Base-by-base conservation (phyloP, 2,888 invertebrate species). In the Sinopyrophorus schimmeli region DNA sequence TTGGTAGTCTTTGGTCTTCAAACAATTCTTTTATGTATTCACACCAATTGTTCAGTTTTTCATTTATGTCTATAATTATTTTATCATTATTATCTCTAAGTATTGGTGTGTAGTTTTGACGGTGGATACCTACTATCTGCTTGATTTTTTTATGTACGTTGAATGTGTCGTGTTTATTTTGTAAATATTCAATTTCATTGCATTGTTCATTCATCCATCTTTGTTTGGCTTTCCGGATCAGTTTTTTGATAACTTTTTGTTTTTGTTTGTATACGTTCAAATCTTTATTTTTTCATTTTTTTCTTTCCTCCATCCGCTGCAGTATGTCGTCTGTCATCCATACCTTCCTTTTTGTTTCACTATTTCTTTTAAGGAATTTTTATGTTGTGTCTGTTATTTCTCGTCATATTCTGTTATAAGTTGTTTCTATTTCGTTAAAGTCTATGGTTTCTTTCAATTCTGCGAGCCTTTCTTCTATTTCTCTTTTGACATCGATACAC, bases 161-260 rank as follows among this genome's bases (percentile, higher is more conserved):
- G n/a, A n/a, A n/a, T n/a, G n/a, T n/a, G n/a, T n/a, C n/a, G n/a
- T n/a, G n/a, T n/a, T n/a, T n/a, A n/a, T 7, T 10, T 24, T 24
- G n/a, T 24, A 24, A 24, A 9, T 24, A 9, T 24, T 24, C 24
- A 7, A 24, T 24, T 15, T 30, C 4, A 5, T 15, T 12, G 9
- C 30, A 14, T 31, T 17, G 2, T 18, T 31, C 31, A 3, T 1
- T 31, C n/a, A 17, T 17, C 31, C 16, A 31, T n/a, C 10, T 31
- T 17, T 31, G 16, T 18, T 31, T 31, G 17, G 9, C 31, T 2
- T 31, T 18, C n/a, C 16, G 18, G 11, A 27, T 27, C 10, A 15
- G 16, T 6, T 31, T 31, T 31, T 31, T 31, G n/a, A 31, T 31
- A 31, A 16, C 17, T 15, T 16, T 31, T 16, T 31, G 31, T 31